phyloP scores from a whole-genome alignment of 1,140 invertebrate genomes.

The Eupristina koningsbergeri region DNA sequence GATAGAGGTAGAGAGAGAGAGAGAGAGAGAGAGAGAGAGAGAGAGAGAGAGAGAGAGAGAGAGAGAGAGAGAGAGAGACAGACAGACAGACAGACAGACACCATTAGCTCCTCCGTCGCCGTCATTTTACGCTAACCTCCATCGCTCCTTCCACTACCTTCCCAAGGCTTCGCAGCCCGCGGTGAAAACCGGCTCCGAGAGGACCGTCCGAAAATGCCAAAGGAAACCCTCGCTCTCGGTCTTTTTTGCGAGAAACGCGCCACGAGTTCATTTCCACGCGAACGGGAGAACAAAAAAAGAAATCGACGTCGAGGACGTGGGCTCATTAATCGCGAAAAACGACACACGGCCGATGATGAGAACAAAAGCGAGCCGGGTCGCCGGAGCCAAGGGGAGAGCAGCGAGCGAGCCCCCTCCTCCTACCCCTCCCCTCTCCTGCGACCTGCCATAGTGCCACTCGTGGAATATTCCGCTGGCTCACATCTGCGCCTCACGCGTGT shows the following conservation, averaged over 20 bases:
- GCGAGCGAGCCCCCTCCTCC: background rate
- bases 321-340: background rate
- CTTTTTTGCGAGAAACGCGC: background rate
- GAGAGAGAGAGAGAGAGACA: too few relatives aligned
- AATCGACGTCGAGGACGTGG: background rate
- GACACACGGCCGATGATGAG: background rate
- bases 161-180: too few relatives aligned
- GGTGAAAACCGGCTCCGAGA: too few relatives aligned
- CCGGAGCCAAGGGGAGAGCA: background rate
- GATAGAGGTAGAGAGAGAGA: too few relatives aligned
- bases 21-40: too few relatives aligned
- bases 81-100: too few relatives aligned
- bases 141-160: too few relatives aligned
- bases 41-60: too few relatives aligned
- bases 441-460: slow-evolving; percentile 45
- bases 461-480: slow-evolving; percentile 70
- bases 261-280: background rate
- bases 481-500: slow-evolving; percentile 61
- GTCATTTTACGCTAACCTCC: too few relatives aligned
- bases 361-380: background rate
- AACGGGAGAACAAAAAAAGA: background rate
- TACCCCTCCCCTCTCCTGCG: background rate
- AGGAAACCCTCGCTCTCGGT: too few relatives aligned
- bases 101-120: too few relatives aligned
- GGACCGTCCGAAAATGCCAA: too few relatives aligned